Conservation (phyloP, 2,888 invertebrate species). For the Melikaiella ostensackeni region DNA sequence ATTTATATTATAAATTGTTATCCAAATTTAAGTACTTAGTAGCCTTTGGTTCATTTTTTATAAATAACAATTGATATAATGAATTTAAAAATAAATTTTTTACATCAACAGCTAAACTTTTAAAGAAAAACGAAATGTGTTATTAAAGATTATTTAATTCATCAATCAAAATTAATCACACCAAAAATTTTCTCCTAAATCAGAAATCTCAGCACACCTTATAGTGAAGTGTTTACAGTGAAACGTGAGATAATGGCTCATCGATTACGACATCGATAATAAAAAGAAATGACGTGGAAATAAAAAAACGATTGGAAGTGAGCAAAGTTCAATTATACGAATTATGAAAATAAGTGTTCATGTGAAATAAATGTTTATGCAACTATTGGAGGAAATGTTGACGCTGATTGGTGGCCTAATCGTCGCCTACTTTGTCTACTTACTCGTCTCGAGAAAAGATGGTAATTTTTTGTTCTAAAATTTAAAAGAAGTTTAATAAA, state of each 20-base stretch:
- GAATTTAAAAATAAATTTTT: neutral
- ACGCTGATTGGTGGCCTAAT: slow-evolving; percentile 71
- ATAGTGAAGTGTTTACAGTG: slow-evolving; percentile 21
- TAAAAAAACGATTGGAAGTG: slow-evolving; percentile 10
- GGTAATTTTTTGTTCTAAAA: slow-evolving; percentile 59
- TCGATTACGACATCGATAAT: slow-evolving; percentile 1
- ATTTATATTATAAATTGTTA: no score
- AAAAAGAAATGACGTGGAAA: slow-evolving; percentile 23
- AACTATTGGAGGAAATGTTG: slow-evolving; percentile 70
- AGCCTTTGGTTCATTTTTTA: neutral
- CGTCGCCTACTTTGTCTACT: slow-evolving; percentile 70
- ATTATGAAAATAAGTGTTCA: slow-evolving; percentile 6
- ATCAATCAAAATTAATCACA: neutral
- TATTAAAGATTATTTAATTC: neutral
- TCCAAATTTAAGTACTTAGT: no score
- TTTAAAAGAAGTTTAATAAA: neutral
- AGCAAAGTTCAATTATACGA: slow-evolving; percentile 19
- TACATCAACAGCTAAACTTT: neutral
- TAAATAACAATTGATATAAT: neutral
- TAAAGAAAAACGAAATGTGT: neutral
- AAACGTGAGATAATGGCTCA: slow-evolving; percentile 21
- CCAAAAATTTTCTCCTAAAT: neutral
- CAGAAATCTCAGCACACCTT: neutral
- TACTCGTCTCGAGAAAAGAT: slow-evolving; percentile 65
- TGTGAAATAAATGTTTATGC: slow-evolving; percentile 66